Evolutionary conservation across 1,140 invertebrate genomes (phyloP).

Genomic region (Drosophila punjabiensis): DNA sequence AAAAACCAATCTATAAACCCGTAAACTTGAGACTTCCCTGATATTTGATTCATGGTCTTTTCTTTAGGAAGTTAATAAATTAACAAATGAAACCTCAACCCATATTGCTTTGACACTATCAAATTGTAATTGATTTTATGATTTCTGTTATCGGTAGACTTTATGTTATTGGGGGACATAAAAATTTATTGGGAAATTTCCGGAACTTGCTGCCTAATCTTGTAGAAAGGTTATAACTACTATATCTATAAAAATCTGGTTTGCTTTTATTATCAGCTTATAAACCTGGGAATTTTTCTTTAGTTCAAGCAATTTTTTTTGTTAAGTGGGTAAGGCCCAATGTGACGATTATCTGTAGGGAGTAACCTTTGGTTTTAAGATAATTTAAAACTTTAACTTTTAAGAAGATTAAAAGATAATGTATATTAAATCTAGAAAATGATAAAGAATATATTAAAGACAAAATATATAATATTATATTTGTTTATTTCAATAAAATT

Average conservation of each 20-base stretch:
- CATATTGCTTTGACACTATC: background rate
- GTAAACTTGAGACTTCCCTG: background rate
- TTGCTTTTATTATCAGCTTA: slow-evolving; percentile 7
- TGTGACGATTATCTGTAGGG: background rate
- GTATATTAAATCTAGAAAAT: too few species aligned
- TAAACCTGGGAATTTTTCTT: background rate
- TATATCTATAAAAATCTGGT: slow-evolving; percentile 17
- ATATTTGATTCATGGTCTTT: background rate
- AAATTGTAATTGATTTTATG: background rate
- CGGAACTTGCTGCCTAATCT: slow-evolving; percentile 12
- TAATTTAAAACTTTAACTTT: background rate
- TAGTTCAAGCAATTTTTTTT: background rate
- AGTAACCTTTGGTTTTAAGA: background rate
- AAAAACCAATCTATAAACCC: background rate
- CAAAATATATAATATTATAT: background rate
- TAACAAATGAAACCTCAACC: too few species aligned
- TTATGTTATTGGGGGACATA: background rate
- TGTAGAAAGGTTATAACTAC: background rate
- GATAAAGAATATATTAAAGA: too few species aligned
- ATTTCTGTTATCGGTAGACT: background rate
- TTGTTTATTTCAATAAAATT: background rate
- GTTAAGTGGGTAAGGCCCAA: background rate
- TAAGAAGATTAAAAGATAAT: background rate
- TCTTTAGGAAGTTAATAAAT: background rate
- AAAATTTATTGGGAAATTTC: background rate